A percentile compares a stretch with the other conserved stretches of the same genome.
Conservation (phyloP, 1,140 invertebrate genomes). For the Lordiphosa collinella region DNA sequence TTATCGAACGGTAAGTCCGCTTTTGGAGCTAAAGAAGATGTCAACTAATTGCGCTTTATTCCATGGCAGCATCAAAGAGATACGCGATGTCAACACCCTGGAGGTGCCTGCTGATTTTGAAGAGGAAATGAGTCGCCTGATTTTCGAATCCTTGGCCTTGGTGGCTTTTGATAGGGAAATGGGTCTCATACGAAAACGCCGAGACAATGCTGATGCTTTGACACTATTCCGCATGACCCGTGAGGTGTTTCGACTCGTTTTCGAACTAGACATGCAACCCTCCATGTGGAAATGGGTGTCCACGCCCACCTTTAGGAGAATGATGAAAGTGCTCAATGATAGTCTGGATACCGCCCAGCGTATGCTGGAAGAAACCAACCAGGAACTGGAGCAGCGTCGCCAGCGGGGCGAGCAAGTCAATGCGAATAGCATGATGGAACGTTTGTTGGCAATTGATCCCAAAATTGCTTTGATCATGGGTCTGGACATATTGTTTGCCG, state of each 20-base stretch:
- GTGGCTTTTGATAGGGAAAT: conserved; percentile 41
- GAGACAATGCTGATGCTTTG: conserved; percentile 29
- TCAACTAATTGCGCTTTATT: conserved; percentile 34
- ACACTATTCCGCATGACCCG: conserved; percentile 8
- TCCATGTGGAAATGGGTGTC: conserved; percentile 83
- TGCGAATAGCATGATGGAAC: conserved; percentile 81
- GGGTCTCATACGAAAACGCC: conserved; percentile 33
- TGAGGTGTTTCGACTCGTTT: conserved; percentile 15
- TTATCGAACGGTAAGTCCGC: conserved; percentile 56
- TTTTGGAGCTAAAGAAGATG: not conserved
- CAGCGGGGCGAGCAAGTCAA: conserved; percentile 20
- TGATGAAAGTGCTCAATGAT: conserved; percentile 80
- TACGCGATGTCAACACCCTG: conserved; percentile 38
- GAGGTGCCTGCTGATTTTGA: conserved; percentile 34
- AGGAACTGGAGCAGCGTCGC: conserved; percentile 20
- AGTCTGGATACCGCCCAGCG: conserved; percentile 27
- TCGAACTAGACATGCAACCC: conserved; percentile 82
- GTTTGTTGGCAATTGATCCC: conserved; percentile 82
- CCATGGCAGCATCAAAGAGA: conserved; percentile 41
- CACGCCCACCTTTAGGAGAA: conserved; percentile 82
- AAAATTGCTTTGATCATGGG: conserved; percentile 84
- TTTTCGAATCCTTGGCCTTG: conserved; percentile 31
- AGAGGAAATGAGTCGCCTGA: conserved; percentile 26
- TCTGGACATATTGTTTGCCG: conserved; percentile 86
- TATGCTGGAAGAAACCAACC: conserved; percentile 32